These are phyloP conservation scores for Heterohyrax brucei DNA, from an alignment of 2,797 vertebrate species.

Conservation along the genomic window DNA sequence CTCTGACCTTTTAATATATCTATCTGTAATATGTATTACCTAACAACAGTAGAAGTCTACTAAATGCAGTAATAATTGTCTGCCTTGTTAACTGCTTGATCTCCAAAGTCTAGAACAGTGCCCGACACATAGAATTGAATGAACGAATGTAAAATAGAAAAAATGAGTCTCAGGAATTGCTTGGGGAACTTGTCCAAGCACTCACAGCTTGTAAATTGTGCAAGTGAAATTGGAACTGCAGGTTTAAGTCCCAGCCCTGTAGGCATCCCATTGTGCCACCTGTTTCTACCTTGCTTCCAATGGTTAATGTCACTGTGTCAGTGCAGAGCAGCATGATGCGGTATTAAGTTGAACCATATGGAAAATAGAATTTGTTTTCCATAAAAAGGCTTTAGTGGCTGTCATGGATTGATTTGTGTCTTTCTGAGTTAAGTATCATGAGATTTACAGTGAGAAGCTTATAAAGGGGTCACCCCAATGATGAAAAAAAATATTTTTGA, in stretches of 20 bases:
- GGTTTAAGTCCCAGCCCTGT: slow-evolving; percentile 23
- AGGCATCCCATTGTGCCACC: neutral
- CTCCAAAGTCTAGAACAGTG: neutral
- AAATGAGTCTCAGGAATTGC: neutral
- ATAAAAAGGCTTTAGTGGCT: too few species aligned
- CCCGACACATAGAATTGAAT: neutral
- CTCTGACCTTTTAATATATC: neutral
- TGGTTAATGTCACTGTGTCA: slow-evolving; percentile 28
- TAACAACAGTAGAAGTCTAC: neutral
- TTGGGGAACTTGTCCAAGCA: slow-evolving; percentile 54
- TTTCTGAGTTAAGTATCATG: slow-evolving; percentile 22
- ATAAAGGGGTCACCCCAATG: neutral
- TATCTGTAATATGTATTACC: neutral
- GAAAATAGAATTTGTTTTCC: too few species aligned
- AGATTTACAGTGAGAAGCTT: slow-evolving; percentile 2
- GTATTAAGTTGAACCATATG: neutral
- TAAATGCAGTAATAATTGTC: neutral
- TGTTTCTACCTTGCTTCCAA: slow-evolving; percentile 41
- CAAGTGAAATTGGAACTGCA: slow-evolving; percentile 43
- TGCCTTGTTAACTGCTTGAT: neutral
- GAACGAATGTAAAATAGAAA: slow-evolving; percentile 35
- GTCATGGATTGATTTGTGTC: too few species aligned
- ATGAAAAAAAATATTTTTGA: neutral
- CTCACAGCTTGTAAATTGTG: slow-evolving; percentile 33
- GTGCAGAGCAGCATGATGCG: neutral